Conservation (phyloP, 2,888 invertebrate genomes). For the Oligia latruncula region DNA sequence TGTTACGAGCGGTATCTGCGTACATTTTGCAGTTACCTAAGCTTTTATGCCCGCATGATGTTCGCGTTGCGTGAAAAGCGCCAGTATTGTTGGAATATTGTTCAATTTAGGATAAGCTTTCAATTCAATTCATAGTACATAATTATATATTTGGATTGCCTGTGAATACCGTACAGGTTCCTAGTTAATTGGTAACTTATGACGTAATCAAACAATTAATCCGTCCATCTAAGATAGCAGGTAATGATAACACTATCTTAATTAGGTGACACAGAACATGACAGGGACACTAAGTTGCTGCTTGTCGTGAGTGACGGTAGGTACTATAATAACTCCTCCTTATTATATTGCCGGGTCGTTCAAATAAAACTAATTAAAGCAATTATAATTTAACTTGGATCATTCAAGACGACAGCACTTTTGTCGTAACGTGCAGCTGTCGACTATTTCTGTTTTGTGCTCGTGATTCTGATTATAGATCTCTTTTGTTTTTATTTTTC, state of each 20-base stretch:
- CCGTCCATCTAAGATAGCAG: constrained; percentile 39
- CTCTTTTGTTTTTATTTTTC: neutral
- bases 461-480: neutral
- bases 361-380: neutral
- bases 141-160: constrained; percentile 15
- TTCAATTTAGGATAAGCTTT: constrained; percentile 32
- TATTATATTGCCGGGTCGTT: neutral
- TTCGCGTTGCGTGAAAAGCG: constrained; percentile 1
- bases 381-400: neutral
- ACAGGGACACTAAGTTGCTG: constrained; percentile 20
- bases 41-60: constrained; percentile 36
- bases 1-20: constrained; percentile 23
- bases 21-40: constrained; percentile 25
- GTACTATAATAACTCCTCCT: neutral
- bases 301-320: neutral
- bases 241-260: constrained; percentile 44
- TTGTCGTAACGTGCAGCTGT: neutral
- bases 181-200: constrained; percentile 52
- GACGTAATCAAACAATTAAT: constrained; percentile 56
- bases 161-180: constrained; percentile 16
- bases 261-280: constrained; percentile 49
- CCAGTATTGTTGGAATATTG: constrained; percentile 3
- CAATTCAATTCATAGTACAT: constrained; percentile 31
- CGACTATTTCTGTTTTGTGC: neutral
- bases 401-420: neutral